phyloP scores from a whole-genome alignment of 2,888 invertebrate species.

The Loripinus fragilis region DNA sequence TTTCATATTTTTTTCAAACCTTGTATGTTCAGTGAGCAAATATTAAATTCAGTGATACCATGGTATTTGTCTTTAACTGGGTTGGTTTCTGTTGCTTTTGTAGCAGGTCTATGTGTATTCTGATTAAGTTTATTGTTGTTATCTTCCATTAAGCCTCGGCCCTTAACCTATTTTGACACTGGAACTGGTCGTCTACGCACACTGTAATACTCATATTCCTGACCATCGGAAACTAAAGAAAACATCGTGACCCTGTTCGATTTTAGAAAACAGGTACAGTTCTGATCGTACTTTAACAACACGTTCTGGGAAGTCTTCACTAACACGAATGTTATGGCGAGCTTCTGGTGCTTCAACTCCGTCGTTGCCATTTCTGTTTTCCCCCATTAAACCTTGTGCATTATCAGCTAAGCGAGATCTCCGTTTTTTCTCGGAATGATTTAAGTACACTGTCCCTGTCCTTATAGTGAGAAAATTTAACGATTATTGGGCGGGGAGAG shows the following conservation, averaged over 20 bases:
- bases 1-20: conserved; percentile 24
- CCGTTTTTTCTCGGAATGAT: conserved; percentile 2
- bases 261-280: not conserved
- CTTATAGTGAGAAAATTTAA: not conserved
- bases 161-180: not conserved
- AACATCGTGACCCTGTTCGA: not conserved
- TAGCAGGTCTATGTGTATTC: not conserved
- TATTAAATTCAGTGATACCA: conserved; percentile 15
- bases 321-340: not conserved
- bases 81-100: not conserved
- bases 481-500: not conserved
- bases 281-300: not conserved
- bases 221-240: not conserved
- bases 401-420: not conserved
- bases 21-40: conserved; percentile 32
- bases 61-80: not conserved
- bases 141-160: not conserved
- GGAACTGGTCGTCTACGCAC: not conserved
- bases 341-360: not conserved
- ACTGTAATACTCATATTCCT: not conserved
- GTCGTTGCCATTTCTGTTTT: not conserved
- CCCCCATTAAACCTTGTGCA: not conserved
- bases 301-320: conserved; percentile 9
- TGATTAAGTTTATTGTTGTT: not conserved
- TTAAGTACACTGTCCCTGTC: not conserved